Evolutionary conservation across 2,888 invertebrate species (phyloP).

Genomic region (Barypeithes pellucidus): DNA sequence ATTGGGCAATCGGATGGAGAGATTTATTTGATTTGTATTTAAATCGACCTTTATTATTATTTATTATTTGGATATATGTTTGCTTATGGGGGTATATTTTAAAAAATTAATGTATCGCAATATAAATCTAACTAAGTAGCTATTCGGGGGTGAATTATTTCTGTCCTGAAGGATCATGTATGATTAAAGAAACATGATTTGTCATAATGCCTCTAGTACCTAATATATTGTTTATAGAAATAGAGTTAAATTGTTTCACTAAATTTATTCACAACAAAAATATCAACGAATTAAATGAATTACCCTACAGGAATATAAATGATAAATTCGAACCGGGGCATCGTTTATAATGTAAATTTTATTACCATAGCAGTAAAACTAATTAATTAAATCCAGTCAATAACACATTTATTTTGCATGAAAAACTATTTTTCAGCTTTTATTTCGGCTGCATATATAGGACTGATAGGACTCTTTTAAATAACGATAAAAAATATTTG

Average conservation of each 20-base stretch:
- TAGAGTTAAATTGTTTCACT: no score
- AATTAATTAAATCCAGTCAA: slow-evolving; percentile 8
- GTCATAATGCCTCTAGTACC: no score
- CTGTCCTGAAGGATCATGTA: no score
- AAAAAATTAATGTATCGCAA: background rate
- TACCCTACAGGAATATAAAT: background rate
- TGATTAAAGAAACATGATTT: no score
- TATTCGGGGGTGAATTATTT: no score
- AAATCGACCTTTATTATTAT: slow-evolving; percentile 27
- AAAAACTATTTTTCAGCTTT: background rate
- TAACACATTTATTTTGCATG: slow-evolving; percentile 4
- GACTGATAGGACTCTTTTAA: background rate
- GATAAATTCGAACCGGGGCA: background rate
- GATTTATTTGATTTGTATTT: slow-evolving; percentile 40
- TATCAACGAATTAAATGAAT: background rate
- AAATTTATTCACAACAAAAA: background rate
- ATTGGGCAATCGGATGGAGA: slow-evolving; percentile 35
- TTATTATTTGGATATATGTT: slow-evolving; percentile 2
- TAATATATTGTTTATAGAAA: no score
- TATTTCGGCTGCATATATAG: background rate
- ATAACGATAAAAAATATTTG: background rate
- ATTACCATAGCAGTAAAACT: background rate
- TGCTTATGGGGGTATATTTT: background rate
- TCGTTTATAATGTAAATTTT: slow-evolving; percentile 10
- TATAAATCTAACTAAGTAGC: no score